Conservation (phyloP, 2,113 vertebrate genomes). For the Siphamia tubifer region DNA sequence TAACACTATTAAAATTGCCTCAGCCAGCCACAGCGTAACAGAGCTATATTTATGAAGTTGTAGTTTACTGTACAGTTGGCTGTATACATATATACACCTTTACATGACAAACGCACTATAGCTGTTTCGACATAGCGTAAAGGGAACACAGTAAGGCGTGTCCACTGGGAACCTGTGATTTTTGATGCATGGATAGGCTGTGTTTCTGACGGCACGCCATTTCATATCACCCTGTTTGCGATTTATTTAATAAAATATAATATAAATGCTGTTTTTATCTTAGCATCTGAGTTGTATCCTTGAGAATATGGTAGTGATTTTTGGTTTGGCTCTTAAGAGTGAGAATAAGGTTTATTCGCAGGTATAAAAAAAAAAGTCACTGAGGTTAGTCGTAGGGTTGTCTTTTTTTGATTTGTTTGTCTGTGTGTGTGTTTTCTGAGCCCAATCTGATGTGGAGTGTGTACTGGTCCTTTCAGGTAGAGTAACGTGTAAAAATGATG, state of each 20-base stretch:
- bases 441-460: constrained; percentile 13
- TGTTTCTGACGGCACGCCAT: constrained; percentile 11
- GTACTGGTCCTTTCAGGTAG: constrained; percentile 20
- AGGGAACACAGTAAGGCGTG: constrained; percentile 29
- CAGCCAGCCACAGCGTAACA: background rate
- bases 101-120: constrained; percentile 15
- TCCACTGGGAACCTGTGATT: constrained; percentile 8
- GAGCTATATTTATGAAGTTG: background rate
- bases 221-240: background rate
- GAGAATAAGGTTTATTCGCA: background rate
- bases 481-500: constrained; percentile 1
- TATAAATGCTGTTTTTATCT: constrained; percentile 10
- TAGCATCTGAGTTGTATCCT: constrained; percentile 4
- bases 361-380: constrained; percentile 1
- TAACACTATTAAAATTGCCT: background rate
- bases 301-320: constrained; percentile 21
- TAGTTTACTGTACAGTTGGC: background rate
- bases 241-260: too few species aligned
- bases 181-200: background rate
- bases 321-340: constrained; percentile 2
- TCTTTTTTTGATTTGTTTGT: background rate
- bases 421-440: too few species aligned
- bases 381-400: background rate
- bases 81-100: too few species aligned
- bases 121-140: constrained; percentile 11